Percentiles rank a stretch among this genome's conserved stretches.
phyloP scores from a whole-genome alignment of 2,113 vertebrate species.

The Rhabdornis inornatus region DNA sequence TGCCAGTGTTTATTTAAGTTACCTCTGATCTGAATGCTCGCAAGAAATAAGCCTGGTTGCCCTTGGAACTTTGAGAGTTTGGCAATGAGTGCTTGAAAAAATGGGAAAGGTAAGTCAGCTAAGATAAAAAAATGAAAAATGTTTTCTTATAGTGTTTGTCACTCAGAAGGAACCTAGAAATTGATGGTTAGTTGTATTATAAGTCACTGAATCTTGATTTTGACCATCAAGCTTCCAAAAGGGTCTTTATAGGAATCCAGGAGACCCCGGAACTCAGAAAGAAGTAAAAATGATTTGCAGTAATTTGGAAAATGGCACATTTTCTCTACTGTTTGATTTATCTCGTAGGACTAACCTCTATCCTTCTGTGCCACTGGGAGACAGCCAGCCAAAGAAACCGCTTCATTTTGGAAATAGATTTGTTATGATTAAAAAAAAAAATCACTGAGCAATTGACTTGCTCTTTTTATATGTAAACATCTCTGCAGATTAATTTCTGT shows the following conservation, averaged over 20 bases:
- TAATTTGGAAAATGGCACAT: background rate
- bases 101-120: background rate
- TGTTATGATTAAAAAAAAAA: constrained; percentile 42
- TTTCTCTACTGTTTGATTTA: constrained; percentile 26
- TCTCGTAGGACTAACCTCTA: background rate
- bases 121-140: background rate
- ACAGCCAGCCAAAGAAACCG: background rate
- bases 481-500: constrained; percentile 70
- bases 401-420: constrained; percentile 47
- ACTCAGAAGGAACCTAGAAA: background rate
- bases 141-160: background rate
- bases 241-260: background rate
- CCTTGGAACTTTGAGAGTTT: background rate
- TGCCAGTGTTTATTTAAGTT: background rate
- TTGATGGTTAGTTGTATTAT: background rate
- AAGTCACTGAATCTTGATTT: background rate
- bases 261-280: background rate
- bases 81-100: background rate
- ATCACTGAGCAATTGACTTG: constrained; percentile 31
- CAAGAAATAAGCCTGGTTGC: background rate
- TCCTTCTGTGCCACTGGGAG: constrained; percentile 13
- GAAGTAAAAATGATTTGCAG: background rate
- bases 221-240: background rate
- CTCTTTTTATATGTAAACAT: constrained; percentile 59
- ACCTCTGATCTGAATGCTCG: background rate